Conservation (phyloP, 2,797 vertebrate genomes). For the Propithecus perrieri region DNA sequence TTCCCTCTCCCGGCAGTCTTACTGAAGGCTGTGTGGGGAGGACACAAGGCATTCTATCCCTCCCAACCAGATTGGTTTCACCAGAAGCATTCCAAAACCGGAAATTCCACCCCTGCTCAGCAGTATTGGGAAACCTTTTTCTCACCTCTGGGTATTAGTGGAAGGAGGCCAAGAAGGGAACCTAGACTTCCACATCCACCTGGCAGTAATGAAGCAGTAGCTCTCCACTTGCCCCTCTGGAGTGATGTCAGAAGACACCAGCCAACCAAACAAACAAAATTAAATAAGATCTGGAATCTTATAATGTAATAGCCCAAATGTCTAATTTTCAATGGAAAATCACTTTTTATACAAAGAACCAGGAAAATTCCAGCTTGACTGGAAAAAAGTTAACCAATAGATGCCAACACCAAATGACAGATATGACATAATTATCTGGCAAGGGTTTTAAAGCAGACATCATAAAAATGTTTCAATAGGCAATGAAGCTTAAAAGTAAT, state of each 20-base stretch:
- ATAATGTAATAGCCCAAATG: neutral
- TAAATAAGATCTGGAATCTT: neutral
- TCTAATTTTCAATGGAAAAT: neutral
- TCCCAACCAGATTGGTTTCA: neutral
- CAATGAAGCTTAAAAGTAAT: neutral
- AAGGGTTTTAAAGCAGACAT: neutral
- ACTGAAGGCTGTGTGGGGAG: neutral
- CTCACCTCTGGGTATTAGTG: neutral
- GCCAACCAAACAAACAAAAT: neutral
- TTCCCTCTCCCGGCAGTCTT: neutral
- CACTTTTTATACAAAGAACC: neutral
- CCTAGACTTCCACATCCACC: neutral
- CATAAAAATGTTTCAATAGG: neutral
- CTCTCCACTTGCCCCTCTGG: accelerated
- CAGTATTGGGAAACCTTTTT: neutral
- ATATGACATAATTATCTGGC: neutral
- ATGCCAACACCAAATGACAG: neutral
- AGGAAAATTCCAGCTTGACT: neutral
- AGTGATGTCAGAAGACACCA: neutral
- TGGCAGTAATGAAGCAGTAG: neutral
- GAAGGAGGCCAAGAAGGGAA: neutral
- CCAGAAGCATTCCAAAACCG: neutral
- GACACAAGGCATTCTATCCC: neutral
- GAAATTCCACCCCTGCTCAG: neutral
- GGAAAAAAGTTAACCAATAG: neutral